Evolutionary conservation across 2,888 invertebrate species (phyloP).

Genomic region (Dicyrtomina minuta): DNA sequence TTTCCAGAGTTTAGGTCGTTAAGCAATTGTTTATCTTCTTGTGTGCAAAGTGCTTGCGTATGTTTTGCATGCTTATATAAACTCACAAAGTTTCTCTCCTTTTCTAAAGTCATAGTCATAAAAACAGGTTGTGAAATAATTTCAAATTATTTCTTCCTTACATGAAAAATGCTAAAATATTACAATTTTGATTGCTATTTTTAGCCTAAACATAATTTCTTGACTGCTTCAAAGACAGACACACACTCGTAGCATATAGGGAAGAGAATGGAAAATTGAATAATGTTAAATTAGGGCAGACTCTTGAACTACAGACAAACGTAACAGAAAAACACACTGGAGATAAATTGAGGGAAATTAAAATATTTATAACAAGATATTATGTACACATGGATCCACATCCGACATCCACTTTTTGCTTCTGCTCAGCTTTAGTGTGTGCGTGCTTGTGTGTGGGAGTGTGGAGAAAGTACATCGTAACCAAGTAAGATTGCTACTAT

Average conservation of each 20-base stretch:
- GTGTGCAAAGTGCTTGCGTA: conserved; percentile 7
- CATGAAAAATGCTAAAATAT: too few species aligned
- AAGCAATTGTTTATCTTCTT: conserved; percentile 25
- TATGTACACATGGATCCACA: neutral
- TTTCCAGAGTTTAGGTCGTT: conserved; percentile 21
- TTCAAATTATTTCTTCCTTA: neutral
- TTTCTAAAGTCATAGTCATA: neutral
- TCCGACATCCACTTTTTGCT: neutral
- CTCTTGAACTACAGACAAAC: too few species aligned
- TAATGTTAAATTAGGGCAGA: neutral
- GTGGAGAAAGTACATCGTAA: neutral
- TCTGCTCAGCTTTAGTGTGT: neutral
- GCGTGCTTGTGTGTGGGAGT: neutral
- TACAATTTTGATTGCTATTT: too few species aligned
- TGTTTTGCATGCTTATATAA: conserved; percentile 18
- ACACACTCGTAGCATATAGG: too few species aligned
- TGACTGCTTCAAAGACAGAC: too few species aligned
- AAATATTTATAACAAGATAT: neutral
- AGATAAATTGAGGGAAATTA: neutral
- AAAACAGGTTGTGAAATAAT: conserved; percentile 23
- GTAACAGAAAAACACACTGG: too few species aligned
- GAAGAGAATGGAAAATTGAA: too few species aligned
- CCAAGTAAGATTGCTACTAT: too few species aligned
- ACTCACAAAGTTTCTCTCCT: conserved; percentile 17
- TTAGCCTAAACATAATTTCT: too few species aligned